These are phyloP conservation scores for Nylanderia fulva DNA, from an alignment of 1,140 invertebrate species.

Conservation along the genomic window DNA sequence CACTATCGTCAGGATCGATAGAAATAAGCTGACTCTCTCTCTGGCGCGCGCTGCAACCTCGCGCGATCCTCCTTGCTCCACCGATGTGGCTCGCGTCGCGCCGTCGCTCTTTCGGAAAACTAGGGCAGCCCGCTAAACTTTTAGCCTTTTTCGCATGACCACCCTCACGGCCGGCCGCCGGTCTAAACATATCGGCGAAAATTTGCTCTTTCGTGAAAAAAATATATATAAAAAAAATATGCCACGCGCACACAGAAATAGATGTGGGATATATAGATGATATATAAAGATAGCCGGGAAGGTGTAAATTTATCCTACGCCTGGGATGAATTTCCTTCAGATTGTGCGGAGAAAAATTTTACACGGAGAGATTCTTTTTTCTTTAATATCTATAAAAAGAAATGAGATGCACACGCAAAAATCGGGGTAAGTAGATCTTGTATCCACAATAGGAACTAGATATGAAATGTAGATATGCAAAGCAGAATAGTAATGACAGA, in stretches of 20 bases:
- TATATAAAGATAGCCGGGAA: conserved; percentile 2
- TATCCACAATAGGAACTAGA: no score
- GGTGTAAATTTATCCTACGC: conserved; percentile 26
- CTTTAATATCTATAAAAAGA: conserved; percentile 24
- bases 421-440: neutral
- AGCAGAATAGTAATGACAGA: neutral
- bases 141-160: conserved; percentile 41
- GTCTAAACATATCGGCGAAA: conserved; percentile 15
- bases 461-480: neutral
- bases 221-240: conserved; percentile 8
- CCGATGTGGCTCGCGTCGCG: neutral
- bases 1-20: conserved; percentile 81
- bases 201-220: conserved; percentile 2
- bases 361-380: neutral
- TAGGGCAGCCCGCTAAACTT: conserved; percentile 51
- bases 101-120: conserved; percentile 60
- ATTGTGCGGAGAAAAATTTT: neutral
- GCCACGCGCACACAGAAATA: neutral
- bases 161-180: neutral
- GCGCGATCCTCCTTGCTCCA: conserved; percentile 34
- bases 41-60: conserved; percentile 62
- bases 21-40: conserved; percentile 77
- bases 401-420: neutral
- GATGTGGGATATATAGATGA: neutral
- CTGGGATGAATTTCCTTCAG: conserved; percentile 14